Conservation (phyloP, 2,797 vertebrate genomes). For the Anguilla pacifica region DNA sequence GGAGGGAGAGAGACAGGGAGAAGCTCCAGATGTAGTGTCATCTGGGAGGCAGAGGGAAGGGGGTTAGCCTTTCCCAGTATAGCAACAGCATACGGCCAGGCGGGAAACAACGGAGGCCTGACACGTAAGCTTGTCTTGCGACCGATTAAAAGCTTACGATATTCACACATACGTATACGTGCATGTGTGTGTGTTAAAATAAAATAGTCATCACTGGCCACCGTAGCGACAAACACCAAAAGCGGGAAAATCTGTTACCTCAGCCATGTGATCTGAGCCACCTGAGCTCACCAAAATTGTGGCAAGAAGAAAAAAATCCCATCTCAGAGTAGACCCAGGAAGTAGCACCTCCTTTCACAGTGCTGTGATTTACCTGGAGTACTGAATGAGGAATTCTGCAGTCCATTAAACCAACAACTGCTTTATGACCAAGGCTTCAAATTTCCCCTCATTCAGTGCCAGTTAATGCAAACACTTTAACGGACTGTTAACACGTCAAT, state of each 20-base stretch:
- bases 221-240: neutral
- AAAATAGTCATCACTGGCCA: neutral
- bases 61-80: neutral
- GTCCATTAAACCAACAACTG: neutral
- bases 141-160: neutral
- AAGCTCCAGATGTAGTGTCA: conserved; percentile 20
- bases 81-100: neutral
- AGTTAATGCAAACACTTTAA: neutral
- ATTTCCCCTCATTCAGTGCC: neutral
- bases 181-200: neutral
- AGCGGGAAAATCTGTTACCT: neutral
- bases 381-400: neutral
- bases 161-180: neutral
- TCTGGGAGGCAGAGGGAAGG: neutral
- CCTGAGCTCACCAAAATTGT: neutral
- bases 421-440: neutral
- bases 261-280: neutral
- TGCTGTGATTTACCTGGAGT: neutral
- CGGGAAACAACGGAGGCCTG: neutral
- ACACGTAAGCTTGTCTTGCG: neutral
- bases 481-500: neutral
- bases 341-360: neutral
- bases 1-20: neutral
- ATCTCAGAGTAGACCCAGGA: neutral
- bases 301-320: neutral